phyloP scores from a whole-genome alignment of 2,888 invertebrate species.

The Drosophila bunnanda region DNA sequence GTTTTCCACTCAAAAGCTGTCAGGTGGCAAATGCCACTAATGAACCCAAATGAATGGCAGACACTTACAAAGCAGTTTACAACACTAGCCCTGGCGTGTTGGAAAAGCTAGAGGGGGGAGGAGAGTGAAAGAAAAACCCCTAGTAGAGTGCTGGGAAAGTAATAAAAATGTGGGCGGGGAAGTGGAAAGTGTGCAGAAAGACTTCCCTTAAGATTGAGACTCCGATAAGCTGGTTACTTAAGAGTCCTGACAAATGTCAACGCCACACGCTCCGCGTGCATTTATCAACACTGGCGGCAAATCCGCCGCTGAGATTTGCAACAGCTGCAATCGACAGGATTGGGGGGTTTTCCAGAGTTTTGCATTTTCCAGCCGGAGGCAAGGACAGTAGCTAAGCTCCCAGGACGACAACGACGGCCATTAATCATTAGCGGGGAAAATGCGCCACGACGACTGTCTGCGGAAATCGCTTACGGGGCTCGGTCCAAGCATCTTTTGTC shows the following conservation, averaged over 20 bases:
- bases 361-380: conserved; percentile 52
- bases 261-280: conserved; percentile 58
- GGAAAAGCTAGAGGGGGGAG: neutral
- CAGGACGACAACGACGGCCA: conserved; percentile 61
- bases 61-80: conserved; percentile 46
- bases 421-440: conserved; percentile 77
- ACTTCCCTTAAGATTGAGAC: conserved; percentile 26
- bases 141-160: neutral
- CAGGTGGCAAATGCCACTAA: conserved; percentile 46
- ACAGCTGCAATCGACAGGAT: conserved; percentile 65
- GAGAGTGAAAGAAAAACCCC: neutral
- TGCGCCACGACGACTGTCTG: conserved; percentile 49
- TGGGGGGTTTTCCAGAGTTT: conserved; percentile 48
- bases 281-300: conserved; percentile 67
- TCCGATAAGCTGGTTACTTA: conserved; percentile 46
- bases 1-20: conserved; percentile 29
- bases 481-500: conserved; percentile 46
- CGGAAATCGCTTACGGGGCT: conserved; percentile 11
- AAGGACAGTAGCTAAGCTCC: conserved; percentile 33
- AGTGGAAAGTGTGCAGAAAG: neutral
- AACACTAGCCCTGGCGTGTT: conserved; percentile 25
- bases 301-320: conserved; percentile 69
- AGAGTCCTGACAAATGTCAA: conserved; percentile 45
- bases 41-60: conserved; percentile 45
- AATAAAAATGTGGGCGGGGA: neutral